Base-by-base conservation (phyloP, 2,797 vertebrate genomes). In the Spinibarbus caldwelli region DNA sequence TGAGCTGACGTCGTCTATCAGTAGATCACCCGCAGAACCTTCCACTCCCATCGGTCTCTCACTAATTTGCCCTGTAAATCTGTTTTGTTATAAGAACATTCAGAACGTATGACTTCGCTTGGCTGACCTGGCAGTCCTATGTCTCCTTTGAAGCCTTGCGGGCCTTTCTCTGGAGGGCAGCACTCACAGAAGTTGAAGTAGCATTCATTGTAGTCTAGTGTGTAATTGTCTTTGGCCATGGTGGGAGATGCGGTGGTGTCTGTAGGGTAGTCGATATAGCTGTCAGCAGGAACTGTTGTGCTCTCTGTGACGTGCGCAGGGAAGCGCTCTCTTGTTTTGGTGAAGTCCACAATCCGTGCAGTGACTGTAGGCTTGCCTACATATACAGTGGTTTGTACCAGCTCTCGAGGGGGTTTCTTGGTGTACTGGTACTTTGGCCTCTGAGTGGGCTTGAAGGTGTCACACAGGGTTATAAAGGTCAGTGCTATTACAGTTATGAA, bases 101-200 rank as follows among this genome's bases (percentile, higher is more conserved):
- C 9, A 31, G 21, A 64, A 29, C 0, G 19, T 11, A 83, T 21
- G n/a, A 47, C 43, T 83, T 34, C 2, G 11, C 26, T 77, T 31
- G 12, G 52, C 54, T 45, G 96, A 99, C 98, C 98, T 97, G 94
- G 89, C 45, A 93, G 86, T 78, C 98, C 98, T 36, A 86, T 92
- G 1, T 96, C 93, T 78, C 97, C 98, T 0, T 93, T 95, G 23
- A 93, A 93, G 57, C 97, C 98, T 83, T 91, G 95, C 64, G 94
- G 95, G 0, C 97, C 97, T 36, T 77, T 84, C 19, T 93, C 87
- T 4, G 96, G 93, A 0, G 95, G 95, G 89, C 98, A 99, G 91
- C 98, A 99, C 73, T 97, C 97, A 67, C 98, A 99, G 92, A 98
- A 97, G 90, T 99, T 99, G 91, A 97, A 96, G 93, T 98, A 97